Conservation (phyloP, 2,113 vertebrate genomes). For the Cavia porcellus region DNA sequence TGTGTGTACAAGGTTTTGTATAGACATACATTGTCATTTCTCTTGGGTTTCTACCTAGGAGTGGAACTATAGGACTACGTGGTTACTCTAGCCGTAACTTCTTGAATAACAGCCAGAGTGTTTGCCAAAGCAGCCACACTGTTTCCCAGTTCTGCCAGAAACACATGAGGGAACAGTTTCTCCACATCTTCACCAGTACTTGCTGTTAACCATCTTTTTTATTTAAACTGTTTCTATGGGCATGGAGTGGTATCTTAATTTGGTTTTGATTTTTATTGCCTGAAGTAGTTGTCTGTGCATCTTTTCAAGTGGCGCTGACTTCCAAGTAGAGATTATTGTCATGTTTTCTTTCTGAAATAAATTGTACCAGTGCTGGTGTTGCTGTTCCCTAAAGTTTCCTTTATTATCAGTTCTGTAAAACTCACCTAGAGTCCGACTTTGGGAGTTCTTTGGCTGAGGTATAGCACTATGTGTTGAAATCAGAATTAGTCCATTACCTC, state of each 20-base stretch:
- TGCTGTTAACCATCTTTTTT: not conserved
- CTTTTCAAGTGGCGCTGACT: not conserved
- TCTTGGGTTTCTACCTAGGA: not conserved
- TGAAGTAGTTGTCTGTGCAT: not conserved
- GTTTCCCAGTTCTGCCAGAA: not conserved
- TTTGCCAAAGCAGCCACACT: not conserved
- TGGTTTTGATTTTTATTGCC: conserved; percentile 22
- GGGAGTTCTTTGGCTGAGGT: not conserved
- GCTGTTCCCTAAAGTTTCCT: not conserved
- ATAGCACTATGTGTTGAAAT: not conserved
- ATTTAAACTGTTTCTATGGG: not conserved
- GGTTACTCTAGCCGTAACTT: not conserved
- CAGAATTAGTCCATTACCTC: not conserved
- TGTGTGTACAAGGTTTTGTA: not conserved
- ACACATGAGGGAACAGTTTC: not conserved
- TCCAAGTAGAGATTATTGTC: not conserved
- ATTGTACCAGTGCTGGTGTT: not conserved
- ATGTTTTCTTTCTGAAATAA: not conserved
- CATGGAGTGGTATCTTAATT: not conserved
- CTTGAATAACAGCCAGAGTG: not conserved
- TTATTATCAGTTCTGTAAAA: not conserved
- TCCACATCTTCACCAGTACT: not conserved
- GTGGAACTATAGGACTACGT: not conserved
- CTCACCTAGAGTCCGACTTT: not conserved
- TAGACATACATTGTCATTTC: not conserved